These are phyloP conservation scores for Copidosoma aretas DNA, from an alignment of 2,888 invertebrate species.

Conservation along the genomic window DNA sequence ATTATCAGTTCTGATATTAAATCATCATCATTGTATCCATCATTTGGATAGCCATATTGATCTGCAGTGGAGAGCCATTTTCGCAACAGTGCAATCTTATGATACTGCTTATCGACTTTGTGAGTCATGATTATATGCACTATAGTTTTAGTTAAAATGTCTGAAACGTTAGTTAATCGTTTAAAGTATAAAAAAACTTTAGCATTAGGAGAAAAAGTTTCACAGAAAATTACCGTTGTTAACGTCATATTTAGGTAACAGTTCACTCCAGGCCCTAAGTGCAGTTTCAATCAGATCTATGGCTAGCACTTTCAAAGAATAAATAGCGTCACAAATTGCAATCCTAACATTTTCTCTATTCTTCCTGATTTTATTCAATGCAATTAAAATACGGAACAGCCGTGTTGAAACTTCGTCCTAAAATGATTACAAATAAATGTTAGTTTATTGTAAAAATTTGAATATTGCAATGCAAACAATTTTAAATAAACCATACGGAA, in stretches of 20 bases:
- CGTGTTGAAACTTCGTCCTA: conserved; percentile 46
- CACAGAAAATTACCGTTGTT: conserved; percentile 45
- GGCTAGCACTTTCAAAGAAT: conserved; percentile 59
- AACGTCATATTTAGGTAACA: conserved; percentile 58
- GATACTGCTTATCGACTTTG: conserved; percentile 47
- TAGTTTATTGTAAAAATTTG: conserved; percentile 22
- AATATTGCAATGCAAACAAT: conserved; percentile 2
- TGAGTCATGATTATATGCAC: conserved; percentile 57
- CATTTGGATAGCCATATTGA: conserved; percentile 59
- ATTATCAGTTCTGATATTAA: conserved; percentile 51
- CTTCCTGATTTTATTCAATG: conserved; percentile 54
- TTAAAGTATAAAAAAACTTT: conserved; percentile 34
- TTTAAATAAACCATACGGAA: conserved; percentile 31
- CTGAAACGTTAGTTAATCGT: conserved; percentile 47
- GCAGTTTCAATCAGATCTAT: conserved; percentile 58
- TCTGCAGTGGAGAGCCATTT: conserved; percentile 55
- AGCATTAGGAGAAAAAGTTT: conserved; percentile 7
- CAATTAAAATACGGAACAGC: conserved; percentile 50
- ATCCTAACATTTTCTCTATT: conserved; percentile 62
- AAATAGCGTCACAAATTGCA: conserved; percentile 63
- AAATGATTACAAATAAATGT: conserved; percentile 17
- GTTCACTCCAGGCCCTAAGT: conserved; percentile 63
- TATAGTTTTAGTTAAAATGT: conserved; percentile 59
- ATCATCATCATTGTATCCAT: conserved; percentile 48
- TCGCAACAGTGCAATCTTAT: conserved; percentile 55